Conservation (phyloP, 2,797 vertebrate species). For the Betta splendens region DNA sequence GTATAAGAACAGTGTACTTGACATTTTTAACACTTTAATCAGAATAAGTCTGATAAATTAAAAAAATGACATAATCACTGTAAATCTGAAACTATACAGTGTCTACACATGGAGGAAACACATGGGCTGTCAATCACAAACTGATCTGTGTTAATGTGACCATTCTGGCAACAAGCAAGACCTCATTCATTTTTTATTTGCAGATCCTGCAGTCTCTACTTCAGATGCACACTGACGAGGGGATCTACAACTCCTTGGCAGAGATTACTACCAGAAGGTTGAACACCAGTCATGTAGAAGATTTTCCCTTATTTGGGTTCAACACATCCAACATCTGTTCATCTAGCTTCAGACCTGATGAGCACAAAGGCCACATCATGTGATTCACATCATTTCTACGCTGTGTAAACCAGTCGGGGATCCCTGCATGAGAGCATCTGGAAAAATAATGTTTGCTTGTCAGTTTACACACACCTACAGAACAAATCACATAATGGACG, state of each 20-base stretch:
- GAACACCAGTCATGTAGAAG: conserved; percentile 21
- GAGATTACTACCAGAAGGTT: conserved; percentile 20
- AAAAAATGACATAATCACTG: no score
- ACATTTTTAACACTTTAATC: conserved; percentile 4
- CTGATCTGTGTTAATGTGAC: no score
- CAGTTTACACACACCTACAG: no score
- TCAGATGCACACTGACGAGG: neutral
- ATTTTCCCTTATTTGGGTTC: conserved; percentile 49
- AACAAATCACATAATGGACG: neutral
- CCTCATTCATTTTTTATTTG: neutral
- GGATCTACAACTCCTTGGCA: conserved; percentile 4
- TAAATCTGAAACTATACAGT: no score
- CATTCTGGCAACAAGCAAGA: conserved; percentile 1
- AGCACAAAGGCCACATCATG: conserved; percentile 33
- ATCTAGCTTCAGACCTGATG: conserved; percentile 22
- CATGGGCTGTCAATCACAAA: neutral
- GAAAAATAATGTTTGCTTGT: no score
- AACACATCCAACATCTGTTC: conserved; percentile 12
- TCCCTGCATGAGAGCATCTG: conserved; percentile 6
- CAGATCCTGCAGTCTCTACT: neutral
- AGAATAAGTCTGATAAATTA: no score
- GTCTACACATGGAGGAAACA: neutral
- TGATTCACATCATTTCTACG: conserved; percentile 43
- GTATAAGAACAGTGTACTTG: neutral
- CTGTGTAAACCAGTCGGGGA: conserved; percentile 8